Evolutionary conservation across 30 jellyfish, hydroid and myxozoan genomes (phyloP), one percentile per base, ranked within the genome.

Genomic region (Catostylus mosaicus): DNA sequence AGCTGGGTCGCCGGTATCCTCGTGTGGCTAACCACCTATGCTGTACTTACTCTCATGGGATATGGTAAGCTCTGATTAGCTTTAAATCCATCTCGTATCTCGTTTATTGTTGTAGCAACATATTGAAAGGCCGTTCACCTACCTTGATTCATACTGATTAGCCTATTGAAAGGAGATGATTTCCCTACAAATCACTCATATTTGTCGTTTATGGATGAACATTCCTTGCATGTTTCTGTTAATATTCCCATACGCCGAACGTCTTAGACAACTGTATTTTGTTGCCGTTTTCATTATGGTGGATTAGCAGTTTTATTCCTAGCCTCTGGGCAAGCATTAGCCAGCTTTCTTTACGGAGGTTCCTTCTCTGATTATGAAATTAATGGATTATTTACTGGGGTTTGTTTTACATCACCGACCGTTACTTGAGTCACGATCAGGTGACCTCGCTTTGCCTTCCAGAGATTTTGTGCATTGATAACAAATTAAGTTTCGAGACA

Each of bases 1-100:
- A 92, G 98, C 75, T 92, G 98, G 98, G 88, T 92, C 51, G 98
- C 98, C 56, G 98, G 98, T 75, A 67, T 92, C 16, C 84, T 92
- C 65, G 97, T 93, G 30, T 93, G 99, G 97, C 75, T 93, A 75
- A 93, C 97, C 51, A 93, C 97, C 1, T 93, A 88, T 45, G 93
- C 89, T 18, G 99, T 88, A 10, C 85, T 93, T 9, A 87, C 99
- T 24, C 86, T 93, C 43, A 64, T 87, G 63, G 99, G 97, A 18
- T 87, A 79, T 77, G 90, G 97, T 87, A 75, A 62, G 96, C 56
- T 18, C 43, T 7, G 32, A 24, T 23, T 45, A 7, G 36, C 30
- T 52, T 43, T 7, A 6, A 54, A 29, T 45, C 71, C 71, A n/a
- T 59, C 2, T 59, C 19, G 1, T 59, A 23, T 59, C 71, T 59